Evolutionary conservation across 2,797 vertebrate species (phyloP).

Genomic region (Poeciliopsis infans): DNA sequence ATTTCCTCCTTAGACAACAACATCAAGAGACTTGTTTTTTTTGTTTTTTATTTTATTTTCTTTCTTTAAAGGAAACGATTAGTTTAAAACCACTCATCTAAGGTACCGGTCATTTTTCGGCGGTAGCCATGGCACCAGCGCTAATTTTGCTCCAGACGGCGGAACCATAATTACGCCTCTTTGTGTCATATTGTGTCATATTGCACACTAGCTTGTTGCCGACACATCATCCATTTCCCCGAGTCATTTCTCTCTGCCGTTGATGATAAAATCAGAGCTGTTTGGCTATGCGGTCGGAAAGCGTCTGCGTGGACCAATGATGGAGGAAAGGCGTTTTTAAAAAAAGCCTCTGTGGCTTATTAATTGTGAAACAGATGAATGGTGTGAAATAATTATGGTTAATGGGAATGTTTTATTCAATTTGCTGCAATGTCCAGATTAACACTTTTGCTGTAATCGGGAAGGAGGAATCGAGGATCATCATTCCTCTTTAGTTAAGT

Average conservation of each 20-base stretch:
- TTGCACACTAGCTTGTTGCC: conserved; percentile 51
- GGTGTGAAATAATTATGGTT: neutral
- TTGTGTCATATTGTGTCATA: conserved; percentile 48
- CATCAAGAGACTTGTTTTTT: conserved; percentile 42
- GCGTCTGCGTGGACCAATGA: conserved; percentile 15
- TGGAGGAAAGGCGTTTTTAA: neutral
- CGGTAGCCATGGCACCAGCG: conserved; percentile 29
- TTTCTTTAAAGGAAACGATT: conserved; percentile 43
- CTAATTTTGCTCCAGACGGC: conserved; percentile 57
- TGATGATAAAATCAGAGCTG: conserved; percentile 37
- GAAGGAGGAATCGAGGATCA: neutral
- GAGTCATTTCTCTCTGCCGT: conserved; percentile 33
- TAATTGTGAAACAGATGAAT: conserved; percentile 11
- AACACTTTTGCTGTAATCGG: neutral
- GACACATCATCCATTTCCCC: conserved; percentile 28
- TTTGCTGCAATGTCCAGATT: neutral
- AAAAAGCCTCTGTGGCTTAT: neutral
- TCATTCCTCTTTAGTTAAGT: neutral
- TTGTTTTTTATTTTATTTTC: neutral
- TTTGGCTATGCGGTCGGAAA: conserved; percentile 25
- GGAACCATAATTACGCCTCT: conserved; percentile 35
- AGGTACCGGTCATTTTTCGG: conserved; percentile 33
- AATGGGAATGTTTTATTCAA: neutral
- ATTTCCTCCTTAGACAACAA: conserved; percentile 26
- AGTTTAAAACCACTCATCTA: conserved; percentile 43